Conservation (phyloP, 1,140 invertebrate genomes). For the Achroia grisella region DNA sequence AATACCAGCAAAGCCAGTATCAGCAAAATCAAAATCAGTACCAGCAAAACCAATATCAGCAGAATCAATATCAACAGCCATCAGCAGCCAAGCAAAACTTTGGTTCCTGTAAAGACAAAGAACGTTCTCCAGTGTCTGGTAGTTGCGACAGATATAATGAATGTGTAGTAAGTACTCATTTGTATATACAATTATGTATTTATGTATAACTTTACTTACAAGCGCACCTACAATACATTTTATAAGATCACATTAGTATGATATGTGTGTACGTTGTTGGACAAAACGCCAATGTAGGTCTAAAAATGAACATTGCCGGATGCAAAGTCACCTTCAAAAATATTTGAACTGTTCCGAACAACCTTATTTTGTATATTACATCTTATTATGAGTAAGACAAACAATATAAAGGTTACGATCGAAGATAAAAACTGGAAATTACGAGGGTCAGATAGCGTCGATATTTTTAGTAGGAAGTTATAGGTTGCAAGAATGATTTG, state of each 20-base stretch:
- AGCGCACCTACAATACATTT: neutral
- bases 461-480: too few relatives aligned
- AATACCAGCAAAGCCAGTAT: slow-evolving; percentile 10
- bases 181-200: too few relatives aligned
- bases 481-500: too few relatives aligned
- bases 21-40: slow-evolving; percentile 3
- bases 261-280: neutral
- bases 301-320: neutral
- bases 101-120: slow-evolving; percentile 78
- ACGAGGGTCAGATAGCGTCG: too few relatives aligned
- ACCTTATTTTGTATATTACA: slow-evolving; percentile 8
- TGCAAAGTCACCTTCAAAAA: slow-evolving; percentile 3
- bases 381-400: slow-evolving; percentile 66
- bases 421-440: too few relatives aligned
- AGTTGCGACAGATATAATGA: slow-evolving; percentile 84
- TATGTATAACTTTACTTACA: neutral
- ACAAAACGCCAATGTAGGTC: neutral
- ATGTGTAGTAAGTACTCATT: slow-evolving; percentile 62
- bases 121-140: slow-evolving; percentile 78
- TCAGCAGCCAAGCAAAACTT: slow-evolving; percentile 21
- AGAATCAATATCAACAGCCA: slow-evolving; percentile 29
- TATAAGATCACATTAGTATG: neutral
- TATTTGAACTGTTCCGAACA: neutral
- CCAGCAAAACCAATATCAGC: slow-evolving; percentile 11
- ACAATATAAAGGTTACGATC: too few relatives aligned